Evolutionary conservation across 2,888 invertebrate species (phyloP).

Genomic region (Gonocerus acuteangulatus): DNA sequence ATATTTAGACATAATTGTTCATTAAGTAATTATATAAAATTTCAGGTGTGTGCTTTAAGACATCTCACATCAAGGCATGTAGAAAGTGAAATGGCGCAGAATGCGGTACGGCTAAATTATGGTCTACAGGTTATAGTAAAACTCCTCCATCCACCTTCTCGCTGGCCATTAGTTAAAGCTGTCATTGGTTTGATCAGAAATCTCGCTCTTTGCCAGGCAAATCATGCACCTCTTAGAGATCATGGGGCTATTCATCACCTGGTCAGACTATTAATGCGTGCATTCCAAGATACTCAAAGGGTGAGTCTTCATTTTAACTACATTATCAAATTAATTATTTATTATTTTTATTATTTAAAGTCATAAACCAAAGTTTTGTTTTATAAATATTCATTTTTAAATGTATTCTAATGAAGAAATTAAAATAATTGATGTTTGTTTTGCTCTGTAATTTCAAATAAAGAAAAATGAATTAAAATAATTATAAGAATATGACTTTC

Average conservation of each 20-base stretch:
- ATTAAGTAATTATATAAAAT: too few species aligned
- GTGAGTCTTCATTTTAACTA: slow-evolving; percentile 51
- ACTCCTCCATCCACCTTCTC: slow-evolving; percentile 89
- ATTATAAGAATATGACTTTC: too few species aligned
- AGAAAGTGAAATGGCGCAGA: slow-evolving; percentile 95
- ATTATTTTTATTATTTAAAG: too few species aligned
- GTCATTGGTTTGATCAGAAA: slow-evolving; percentile 96
- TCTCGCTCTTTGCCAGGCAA: slow-evolving; percentile 90
- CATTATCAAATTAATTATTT: too few species aligned
- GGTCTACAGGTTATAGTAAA: slow-evolving; percentile 89
- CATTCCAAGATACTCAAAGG: slow-evolving; percentile 90
- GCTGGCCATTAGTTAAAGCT: slow-evolving; percentile 97
- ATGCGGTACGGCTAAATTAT: slow-evolving; percentile 86
- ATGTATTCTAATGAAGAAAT: too few species aligned
- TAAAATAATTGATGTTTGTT: too few species aligned
- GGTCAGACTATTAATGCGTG: slow-evolving; percentile 83
- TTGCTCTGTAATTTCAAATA: too few species aligned
- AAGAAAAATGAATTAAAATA: too few species aligned
- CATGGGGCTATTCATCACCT: slow-evolving; percentile 91
- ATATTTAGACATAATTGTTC: too few species aligned
- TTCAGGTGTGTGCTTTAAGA: slow-evolving; percentile 77
- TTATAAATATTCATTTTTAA: too few species aligned
- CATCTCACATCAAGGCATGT: slow-evolving; percentile 95
- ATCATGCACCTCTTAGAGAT: slow-evolving; percentile 89
- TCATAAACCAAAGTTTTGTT: too few species aligned